Conservation (phyloP, 2,113 vertebrate genomes). For the Ellobius talpinus region DNA sequence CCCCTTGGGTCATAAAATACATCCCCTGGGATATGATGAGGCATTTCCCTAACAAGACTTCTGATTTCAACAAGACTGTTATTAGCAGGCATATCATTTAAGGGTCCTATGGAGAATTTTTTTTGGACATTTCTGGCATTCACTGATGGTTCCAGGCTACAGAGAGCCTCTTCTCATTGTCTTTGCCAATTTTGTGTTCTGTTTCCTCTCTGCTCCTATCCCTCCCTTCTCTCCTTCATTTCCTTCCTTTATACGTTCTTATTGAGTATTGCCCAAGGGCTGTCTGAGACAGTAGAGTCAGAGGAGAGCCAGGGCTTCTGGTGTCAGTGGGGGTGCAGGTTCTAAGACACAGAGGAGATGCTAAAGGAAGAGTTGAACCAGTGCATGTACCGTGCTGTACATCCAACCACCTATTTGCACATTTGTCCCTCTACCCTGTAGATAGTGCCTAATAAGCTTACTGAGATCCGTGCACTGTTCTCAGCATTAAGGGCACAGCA, state of each 20-base stretch:
- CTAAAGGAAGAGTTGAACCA: neutral
- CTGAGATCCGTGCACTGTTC: neutral
- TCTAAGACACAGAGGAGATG: neutral
- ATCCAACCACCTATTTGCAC: neutral
- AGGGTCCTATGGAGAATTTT: too few relatives aligned
- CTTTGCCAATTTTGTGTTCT: neutral
- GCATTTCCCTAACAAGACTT: neutral
- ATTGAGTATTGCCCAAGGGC: neutral
- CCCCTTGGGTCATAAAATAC: neutral
- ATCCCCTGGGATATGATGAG: neutral
- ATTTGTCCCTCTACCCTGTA: neutral
- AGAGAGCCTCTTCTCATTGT: too few relatives aligned
- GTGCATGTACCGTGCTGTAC: neutral
- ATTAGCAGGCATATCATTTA: too few relatives aligned
- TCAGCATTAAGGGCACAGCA: neutral
- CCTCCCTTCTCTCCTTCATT: neutral
- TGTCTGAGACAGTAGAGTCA: neutral
- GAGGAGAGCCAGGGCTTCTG: neutral
- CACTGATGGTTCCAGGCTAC: too few relatives aligned
- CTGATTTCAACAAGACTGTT: neutral
- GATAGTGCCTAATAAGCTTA: neutral
- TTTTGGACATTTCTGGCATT: too few relatives aligned
- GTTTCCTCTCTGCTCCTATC: neutral
- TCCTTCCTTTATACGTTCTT: neutral
- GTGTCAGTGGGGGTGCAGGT: neutral